Conservation (phyloP, 2,113 vertebrate species). For the Mus pahari region DNA sequence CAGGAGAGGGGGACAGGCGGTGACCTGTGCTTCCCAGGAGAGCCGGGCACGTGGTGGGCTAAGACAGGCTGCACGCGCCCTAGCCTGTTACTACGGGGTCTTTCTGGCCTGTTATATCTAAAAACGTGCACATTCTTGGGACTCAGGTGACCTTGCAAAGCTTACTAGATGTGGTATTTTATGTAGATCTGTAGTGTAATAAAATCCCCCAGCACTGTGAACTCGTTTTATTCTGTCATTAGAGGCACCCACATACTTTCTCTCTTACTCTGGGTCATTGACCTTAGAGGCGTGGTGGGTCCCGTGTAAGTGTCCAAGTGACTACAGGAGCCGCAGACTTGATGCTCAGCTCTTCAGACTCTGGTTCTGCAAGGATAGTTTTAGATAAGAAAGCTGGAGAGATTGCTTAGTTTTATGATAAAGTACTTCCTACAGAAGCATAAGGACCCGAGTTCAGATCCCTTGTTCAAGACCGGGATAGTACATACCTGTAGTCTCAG, state of each 20-base stretch:
- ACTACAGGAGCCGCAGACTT: background rate
- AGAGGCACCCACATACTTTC: background rate
- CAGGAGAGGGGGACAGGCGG: too few species aligned
- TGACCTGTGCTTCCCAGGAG: background rate
- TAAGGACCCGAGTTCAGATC: background rate
- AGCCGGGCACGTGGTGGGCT: background rate
- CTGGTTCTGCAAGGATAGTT: constrained; percentile 46
- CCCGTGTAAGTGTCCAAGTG: background rate
- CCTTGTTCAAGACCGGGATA: background rate
- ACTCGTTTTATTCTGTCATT: background rate
- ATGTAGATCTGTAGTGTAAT: background rate
- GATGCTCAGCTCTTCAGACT: constrained; percentile 39
- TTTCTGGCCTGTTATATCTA: constrained; percentile 11
- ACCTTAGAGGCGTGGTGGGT: background rate
- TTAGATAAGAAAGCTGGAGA: background rate
- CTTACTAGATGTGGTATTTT: background rate
- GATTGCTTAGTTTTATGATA: background rate
- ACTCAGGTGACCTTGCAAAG: background rate
- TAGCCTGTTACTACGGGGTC: background rate
- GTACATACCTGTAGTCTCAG: background rate
- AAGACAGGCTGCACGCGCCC: background rate
- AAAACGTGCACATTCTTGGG: background rate
- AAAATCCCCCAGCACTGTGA: background rate
- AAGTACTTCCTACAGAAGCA: background rate
- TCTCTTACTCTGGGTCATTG: constrained; percentile 2